Base-by-base conservation (phyloP, 2,797 vertebrate genomes). In the Tachyglossus aculeatus region DNA sequence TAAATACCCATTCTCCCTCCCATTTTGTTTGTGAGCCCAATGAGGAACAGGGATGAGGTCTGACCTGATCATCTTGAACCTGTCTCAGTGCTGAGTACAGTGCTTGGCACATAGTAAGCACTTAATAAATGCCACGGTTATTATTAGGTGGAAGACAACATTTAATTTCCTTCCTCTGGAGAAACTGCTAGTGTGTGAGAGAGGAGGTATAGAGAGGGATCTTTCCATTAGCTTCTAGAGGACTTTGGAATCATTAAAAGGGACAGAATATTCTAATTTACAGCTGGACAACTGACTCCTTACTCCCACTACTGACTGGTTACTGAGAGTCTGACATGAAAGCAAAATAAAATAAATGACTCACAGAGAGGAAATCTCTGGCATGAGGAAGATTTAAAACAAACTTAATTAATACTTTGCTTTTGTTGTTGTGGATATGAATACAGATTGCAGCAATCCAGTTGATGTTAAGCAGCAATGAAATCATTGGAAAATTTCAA, bases 201-300 rank as follows among this genome's bases (percentile, higher is more conserved):
- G 38, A 64, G 15, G 16, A 1, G 4, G 19, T 27, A 16, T 12
- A 54, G 34, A 1, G 3, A 6, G 48, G 29, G 8, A 33, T 24
- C n/a, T 2, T 11, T 38, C 50, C 45, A 25, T 47, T 10, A 50
- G 19, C 18, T 31, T 71, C 32, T 36, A 4, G 57, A 54, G 51
- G 40, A 58, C 5, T 34, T 0, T 43, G 36, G 41, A 24, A 11
- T 0, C n/a, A 0, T 50, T 7, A 24, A 13, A 0, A n/a, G n/a
- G n/a, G n/a, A n/a, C n/a, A n/a, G n/a, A n/a, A 0, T 0, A 0
- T 33, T 32, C 29, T 53, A 15, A 1, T 55, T 48, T 41, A 29
- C n/a, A 32, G 14, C 27, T 4, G 31, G 21, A n/a, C 32, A 54
- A 9, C 29, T 50, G 7, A 7, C 12, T 32, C 9, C 45, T 22